Base-by-base conservation (phyloP, 1,140 invertebrate genomes). In the Drosophila chauvacae region DNA sequence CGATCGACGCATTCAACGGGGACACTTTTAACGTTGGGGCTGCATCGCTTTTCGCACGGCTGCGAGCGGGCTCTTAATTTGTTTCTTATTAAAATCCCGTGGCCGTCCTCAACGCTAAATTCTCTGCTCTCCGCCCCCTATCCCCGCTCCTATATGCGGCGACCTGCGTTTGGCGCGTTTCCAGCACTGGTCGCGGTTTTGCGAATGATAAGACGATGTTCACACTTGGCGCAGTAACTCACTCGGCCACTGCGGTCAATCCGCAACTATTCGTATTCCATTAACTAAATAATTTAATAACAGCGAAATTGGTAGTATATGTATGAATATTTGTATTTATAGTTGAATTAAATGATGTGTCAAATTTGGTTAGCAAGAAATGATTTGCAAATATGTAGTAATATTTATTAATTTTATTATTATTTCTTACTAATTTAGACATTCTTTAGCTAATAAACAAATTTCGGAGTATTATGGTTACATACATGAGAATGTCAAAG, bases 61-160 rank as follows among this genome's bases (percentile, higher is more conserved):
- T 57, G 71, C 65, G 56, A 69, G 62, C 41, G 55, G n/a, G 56
- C 61, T 77, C 64, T 57, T 48, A 77, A 80, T 74, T 74, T 81
- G 72, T 84, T 86, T 78, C 78, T 82, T 80, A 77, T 83, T 80
- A 74, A 80, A 86, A 78, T 82, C 62, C 60, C 64, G 75, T 81
- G 80, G 66, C 66, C 74, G 81, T 86, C 72, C 75, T 80, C 80
- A 86, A 86, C 83, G 83, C 83, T 87, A 87, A 80, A 86, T 82
- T 86, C 80, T 85, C 60, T 83, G 63, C 80, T 74, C 60, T 81
- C 80, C 68, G 18, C 66, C 41, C 66, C 30, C 70, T 35, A 33
- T 55, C 76, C 28, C 26, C 56, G 64, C 37, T 57, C 64, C 56
- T 72, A 77, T 85, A 77, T 68, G 59, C 59, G 59, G 30, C 33